Base-by-base conservation (phyloP, 2,888 invertebrate genomes). In the Lottia scabra region DNA sequence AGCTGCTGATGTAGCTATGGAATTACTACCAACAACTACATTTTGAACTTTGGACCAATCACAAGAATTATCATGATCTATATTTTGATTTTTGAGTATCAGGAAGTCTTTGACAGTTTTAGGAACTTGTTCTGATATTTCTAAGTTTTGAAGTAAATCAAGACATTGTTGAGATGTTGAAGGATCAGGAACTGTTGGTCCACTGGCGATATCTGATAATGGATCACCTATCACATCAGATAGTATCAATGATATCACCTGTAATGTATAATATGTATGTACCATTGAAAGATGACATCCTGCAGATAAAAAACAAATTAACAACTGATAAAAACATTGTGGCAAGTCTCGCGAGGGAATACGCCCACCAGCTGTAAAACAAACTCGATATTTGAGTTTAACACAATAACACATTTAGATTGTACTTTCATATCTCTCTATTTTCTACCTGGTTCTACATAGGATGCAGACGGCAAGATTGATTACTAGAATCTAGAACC, bases 151-250 rank as follows among this genome's bases (percentile, higher is more conserved):
- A 27, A 98, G 88, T 69, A 98, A 91, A 27, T 92, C 89, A 10
- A 92, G 84, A 0, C 95, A 93, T 78, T 91, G 90, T 46, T 85
- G 78, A 12, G 87, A 80, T 2, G 91, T 85, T 13, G 90, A 77
- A 87, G 71, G 80, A 84, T 93, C 92, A 75, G 91, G 90, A 12
- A 93, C 92, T 0, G 99, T 99, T 0, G 99, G 98, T 0, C 98
- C 99, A 92, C 97, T 96, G 3, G 98, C 98, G 87, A 99, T 97
- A 62, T 95, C 91, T 83, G 96, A 94, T 27, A 98, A 83, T 0
- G 95, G 95, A 90, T 98, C 96, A 16, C 94, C 94, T 62, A 99
- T 93, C 71, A 99, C 93, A 90, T 99, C 99, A 0, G 98, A 99
- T 16, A 99, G 91, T 72, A 99, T 93, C 70, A 99, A 90, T n/a